Evolutionary conservation across 92 coral and sea anemone genomes (phyloP).

Genomic region (Palythoa heliodiscus): DNA sequence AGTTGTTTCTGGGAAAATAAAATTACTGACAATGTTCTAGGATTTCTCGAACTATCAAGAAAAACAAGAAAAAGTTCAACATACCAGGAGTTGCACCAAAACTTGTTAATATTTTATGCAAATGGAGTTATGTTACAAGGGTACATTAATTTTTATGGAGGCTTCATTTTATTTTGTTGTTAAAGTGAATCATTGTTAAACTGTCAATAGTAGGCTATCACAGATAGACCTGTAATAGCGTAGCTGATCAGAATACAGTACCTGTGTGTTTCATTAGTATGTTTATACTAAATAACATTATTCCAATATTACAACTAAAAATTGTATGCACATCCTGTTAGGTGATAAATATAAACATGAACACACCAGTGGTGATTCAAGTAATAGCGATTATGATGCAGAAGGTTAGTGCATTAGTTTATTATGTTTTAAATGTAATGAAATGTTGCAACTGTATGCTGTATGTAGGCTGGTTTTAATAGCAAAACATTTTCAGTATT

Average conservation of each 20-base stretch:
- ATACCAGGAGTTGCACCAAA: slow-evolving; percentile 4
- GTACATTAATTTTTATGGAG: slow-evolving; percentile 1
- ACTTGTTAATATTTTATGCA: neutral
- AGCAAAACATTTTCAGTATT: slow-evolving; percentile 2
- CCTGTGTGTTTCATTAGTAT: neutral
- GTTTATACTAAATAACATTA: neutral
- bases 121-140: neutral
- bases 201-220: neutral
- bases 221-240: neutral
- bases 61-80: slow-evolving; percentile 8
- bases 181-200: neutral
- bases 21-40: neutral
- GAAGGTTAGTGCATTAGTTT: slow-evolving; percentile 6
- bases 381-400: neutral
- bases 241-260: slow-evolving; percentile 1
- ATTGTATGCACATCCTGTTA: neutral
- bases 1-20: neutral
- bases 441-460: neutral
- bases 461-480: slow-evolving; percentile 1
- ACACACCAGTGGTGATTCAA: neutral
- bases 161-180: neutral
- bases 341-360: neutral
- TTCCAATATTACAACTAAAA: neutral
- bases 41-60: neutral
- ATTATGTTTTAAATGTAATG: neutral